Conservation (phyloP, 64 coral and sea anemone genomes). For the Orbicella faveolata region DNA sequence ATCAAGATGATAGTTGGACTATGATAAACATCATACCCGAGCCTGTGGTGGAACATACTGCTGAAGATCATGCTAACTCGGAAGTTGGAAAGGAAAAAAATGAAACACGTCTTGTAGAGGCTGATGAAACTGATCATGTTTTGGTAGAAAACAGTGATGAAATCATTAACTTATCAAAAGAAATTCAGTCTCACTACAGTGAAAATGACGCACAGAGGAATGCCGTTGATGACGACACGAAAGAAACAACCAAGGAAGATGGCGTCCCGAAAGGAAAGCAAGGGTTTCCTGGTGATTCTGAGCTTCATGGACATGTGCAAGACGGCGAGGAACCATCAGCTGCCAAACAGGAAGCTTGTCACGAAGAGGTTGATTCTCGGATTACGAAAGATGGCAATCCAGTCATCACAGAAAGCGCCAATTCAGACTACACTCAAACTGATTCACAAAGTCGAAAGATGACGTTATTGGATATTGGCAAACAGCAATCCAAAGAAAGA, state of each 20-base stretch:
- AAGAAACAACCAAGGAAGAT: not conserved
- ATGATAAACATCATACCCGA: not conserved
- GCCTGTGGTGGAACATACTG: not conserved
- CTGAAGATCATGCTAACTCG: not conserved
- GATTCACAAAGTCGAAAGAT: not conserved
- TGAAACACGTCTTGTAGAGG: not conserved
- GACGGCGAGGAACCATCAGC: not conserved
- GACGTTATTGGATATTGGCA: conserved; percentile 24
- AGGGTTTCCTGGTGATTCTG: not conserved
- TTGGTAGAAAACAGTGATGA: not conserved
- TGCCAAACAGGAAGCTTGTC: not conserved
- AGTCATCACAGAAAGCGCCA: not conserved
- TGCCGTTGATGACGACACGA: not conserved
- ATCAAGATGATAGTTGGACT: not conserved
- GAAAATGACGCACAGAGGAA: not conserved
- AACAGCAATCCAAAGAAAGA: conserved; percentile 23
- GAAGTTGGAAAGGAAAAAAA: not conserved
- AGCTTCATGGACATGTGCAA: not conserved
- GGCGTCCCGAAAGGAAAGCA: not conserved
- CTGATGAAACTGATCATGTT: not conserved
- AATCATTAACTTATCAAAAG: not conserved
- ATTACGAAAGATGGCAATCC: not conserved
- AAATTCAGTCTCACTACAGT: not conserved
- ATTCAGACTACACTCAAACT: not conserved
- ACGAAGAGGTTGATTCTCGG: not conserved